These are phyloP conservation scores for Tetrax tetrax DNA, from an alignment of 2,113 vertebrate genomes.

Conservation along the genomic window DNA sequence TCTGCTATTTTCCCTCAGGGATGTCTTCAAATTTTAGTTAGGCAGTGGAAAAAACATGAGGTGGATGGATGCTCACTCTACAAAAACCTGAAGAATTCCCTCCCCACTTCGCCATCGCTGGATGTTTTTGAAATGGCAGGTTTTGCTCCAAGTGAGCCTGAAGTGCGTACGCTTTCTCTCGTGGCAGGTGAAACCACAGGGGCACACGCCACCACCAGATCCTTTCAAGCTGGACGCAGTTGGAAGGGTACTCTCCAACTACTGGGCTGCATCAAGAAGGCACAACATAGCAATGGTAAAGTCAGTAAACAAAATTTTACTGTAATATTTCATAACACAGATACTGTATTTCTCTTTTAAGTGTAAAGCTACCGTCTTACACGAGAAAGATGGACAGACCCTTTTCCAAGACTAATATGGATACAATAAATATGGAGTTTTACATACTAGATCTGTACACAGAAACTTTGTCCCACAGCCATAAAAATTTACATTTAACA, in stretches of 20 bases:
- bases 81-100: not conserved
- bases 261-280: conserved; percentile 41
- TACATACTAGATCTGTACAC: conserved; percentile 98
- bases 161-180: not conserved
- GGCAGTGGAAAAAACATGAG: not conserved
- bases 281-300: conserved; percentile 72
- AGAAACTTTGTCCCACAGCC: conserved; percentile 90
- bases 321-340: conserved; percentile 94
- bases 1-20: not conserved
- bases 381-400: conserved; percentile 86
- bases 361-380: conserved; percentile 95
- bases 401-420: conserved; percentile 93
- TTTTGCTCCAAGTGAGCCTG: not conserved
- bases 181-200: not conserved
- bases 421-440: conserved; percentile 98
- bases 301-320: conserved; percentile 97
- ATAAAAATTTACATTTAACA: conserved; percentile 97
- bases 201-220: not conserved
- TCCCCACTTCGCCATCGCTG: not conserved
- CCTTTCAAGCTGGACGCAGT: not conserved
- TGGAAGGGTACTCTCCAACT: not conserved
- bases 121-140: not conserved
- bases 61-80: not conserved
- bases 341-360: conserved; percentile 85
- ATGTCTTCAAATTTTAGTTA: not conserved